Conservation (phyloP, 2,113 vertebrate species). For the Anarhynchus alexandrinus region DNA sequence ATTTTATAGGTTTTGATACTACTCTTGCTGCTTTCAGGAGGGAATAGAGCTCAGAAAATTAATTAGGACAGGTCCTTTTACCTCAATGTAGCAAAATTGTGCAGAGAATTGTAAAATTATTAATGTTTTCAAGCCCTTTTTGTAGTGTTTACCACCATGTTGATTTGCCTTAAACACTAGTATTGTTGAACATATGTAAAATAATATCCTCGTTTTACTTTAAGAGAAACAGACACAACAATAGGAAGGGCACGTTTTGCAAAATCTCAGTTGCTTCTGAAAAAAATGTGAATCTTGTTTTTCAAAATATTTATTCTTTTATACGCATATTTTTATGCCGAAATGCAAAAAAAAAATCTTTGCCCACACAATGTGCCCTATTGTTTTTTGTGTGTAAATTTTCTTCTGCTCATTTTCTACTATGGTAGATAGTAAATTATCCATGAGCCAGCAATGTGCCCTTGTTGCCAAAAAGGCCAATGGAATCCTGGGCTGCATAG, state of each 20-base stretch:
- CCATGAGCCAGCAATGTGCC: no score
- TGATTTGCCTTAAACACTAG: background rate
- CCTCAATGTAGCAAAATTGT: background rate
- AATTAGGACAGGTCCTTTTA: background rate
- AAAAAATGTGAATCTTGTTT: background rate
- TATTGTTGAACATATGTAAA: background rate
- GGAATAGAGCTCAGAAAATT: background rate
- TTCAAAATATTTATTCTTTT: background rate
- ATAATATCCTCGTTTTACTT: background rate
- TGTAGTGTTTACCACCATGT: background rate
- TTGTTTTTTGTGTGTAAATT: background rate
- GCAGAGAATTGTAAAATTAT: background rate
- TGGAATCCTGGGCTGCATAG: no score
- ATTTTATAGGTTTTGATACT: background rate
- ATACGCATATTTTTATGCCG: background rate
- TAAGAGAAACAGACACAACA: background rate
- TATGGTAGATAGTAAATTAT: no score
- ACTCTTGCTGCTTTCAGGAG: background rate
- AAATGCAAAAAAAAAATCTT: background rate
- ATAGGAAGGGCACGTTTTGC: background rate
- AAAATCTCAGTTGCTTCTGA: background rate
- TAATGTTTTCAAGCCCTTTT: background rate
- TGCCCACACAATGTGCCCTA: accelerated
- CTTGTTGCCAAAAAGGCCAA: no score
- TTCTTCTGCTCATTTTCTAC: background rate